Percentiles rank a stretch among this genome's conserved stretches.
Conservation (phyloP, 2,113 vertebrate genomes). For the Corydoras sp. region DNA sequence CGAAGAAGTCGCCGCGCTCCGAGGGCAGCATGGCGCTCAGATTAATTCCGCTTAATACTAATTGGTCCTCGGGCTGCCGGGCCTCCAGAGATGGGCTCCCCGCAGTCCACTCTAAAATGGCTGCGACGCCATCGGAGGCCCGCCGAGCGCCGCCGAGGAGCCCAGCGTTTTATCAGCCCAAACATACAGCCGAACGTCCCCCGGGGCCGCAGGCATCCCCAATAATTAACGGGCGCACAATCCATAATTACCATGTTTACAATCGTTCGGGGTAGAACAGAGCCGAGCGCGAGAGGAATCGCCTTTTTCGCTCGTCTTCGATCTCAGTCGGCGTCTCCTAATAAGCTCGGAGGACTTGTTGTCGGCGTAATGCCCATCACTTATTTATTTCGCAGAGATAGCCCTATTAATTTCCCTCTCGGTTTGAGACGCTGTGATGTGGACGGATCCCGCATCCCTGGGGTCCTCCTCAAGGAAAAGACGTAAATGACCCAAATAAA, state of each 20-base stretch:
- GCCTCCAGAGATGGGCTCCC: constrained; percentile 61
- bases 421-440: constrained; percentile 60
- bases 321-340: constrained; percentile 55
- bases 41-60: constrained; percentile 77
- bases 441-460: constrained; percentile 66
- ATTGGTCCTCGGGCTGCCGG: constrained; percentile 68
- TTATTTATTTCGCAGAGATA: constrained; percentile 78
- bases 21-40: constrained; percentile 65
- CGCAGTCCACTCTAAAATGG: constrained; percentile 65
- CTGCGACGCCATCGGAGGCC: constrained; percentile 59
- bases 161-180: constrained; percentile 68
- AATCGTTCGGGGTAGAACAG: constrained; percentile 61
- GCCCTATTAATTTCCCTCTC: constrained; percentile 74
- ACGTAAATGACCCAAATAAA: constrained; percentile 79
- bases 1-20: constrained; percentile 63
- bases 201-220: constrained; percentile 57
- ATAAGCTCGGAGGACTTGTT: constrained; percentile 70
- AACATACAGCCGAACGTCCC: constrained; percentile 67
- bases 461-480: constrained; percentile 70
- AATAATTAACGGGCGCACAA: constrained; percentile 76
- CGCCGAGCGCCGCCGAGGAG: constrained; percentile 66
- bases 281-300: constrained; percentile 29
- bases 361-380: constrained; percentile 70
- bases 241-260: constrained; percentile 80
- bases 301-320: background rate